Percentiles rank a stretch among this genome's conserved stretches.
Evolutionary conservation across 2,113 vertebrate species (phyloP).

Genomic region (Fregata magnificens): DNA sequence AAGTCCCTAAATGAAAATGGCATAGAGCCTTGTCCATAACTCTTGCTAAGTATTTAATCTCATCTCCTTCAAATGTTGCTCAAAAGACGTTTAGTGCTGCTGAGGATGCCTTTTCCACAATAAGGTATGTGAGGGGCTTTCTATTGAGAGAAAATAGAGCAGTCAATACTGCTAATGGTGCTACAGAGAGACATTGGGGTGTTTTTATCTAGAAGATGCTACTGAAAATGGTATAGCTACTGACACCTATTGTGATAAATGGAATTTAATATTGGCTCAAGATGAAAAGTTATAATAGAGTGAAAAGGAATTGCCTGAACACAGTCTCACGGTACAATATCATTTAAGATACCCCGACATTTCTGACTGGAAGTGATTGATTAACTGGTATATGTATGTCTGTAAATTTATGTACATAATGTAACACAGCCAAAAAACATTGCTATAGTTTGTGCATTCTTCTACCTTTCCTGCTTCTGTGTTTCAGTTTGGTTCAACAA

Average conservation of each 20-base stretch:
- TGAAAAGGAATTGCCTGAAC: slow-evolving; percentile 46
- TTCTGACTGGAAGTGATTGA: slow-evolving; percentile 23
- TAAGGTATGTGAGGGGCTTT: background rate
- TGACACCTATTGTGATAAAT: slow-evolving; percentile 64
- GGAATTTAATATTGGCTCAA: slow-evolving; percentile 40
- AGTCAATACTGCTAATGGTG: slow-evolving; percentile 53
- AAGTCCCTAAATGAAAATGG: slow-evolving; percentile 45
- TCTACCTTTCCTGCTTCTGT: background rate
- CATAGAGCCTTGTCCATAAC: slow-evolving; percentile 4
- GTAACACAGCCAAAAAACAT: background rate
- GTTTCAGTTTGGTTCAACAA: background rate
- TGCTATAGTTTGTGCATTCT: background rate
- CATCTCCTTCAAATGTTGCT: slow-evolving; percentile 17
- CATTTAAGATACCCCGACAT: slow-evolving; percentile 1
- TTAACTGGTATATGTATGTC: background rate
- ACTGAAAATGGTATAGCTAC: slow-evolving; percentile 40
- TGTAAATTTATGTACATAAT: slow-evolving; percentile 20
- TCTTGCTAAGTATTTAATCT: slow-evolving; percentile 43
- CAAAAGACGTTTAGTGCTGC: background rate
- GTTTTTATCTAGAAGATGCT: slow-evolving; percentile 43
- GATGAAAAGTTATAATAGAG: slow-evolving; percentile 50
- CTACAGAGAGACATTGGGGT: slow-evolving; percentile 38
- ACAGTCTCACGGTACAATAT: background rate
- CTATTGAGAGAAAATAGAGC: slow-evolving; percentile 47
- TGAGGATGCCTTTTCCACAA: slow-evolving; percentile 20